Evolutionary conservation across 2,797 vertebrate species (phyloP).

Genomic region (Myotis findleyi): DNA sequence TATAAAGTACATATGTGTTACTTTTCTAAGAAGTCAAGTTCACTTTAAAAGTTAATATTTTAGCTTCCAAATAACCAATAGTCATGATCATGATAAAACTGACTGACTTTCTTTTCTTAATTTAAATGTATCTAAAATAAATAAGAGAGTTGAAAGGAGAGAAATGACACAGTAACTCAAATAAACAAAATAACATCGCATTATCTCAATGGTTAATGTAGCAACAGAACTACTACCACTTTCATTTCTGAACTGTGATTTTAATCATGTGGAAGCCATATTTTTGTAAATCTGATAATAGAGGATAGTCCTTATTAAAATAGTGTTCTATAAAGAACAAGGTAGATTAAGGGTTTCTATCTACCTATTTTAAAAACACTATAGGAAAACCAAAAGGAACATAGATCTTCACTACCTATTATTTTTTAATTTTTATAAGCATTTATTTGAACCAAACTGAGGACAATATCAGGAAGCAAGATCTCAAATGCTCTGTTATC

Average conservation of each 20-base stretch:
- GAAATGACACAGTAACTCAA: neutral
- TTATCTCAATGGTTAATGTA: neutral
- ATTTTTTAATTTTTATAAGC: neutral
- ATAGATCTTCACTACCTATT: neutral
- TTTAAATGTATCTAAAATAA: constrained; percentile 28
- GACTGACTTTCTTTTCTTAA: neutral
- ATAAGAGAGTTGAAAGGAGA: neutral
- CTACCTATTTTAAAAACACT: neutral
- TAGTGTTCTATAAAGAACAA: neutral
- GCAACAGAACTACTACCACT: neutral
- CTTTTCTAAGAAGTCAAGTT: neutral
- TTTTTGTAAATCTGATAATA: neutral
- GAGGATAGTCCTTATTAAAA: neutral
- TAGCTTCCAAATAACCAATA: neutral
- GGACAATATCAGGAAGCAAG: neutral
- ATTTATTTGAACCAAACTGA: neutral
- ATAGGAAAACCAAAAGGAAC: neutral
- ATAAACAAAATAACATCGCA: neutral
- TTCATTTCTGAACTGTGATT: constrained; percentile 47
- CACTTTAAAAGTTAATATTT: constrained; percentile 20
- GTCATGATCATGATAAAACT: neutral
- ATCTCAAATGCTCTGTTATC: neutral
- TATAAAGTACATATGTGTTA: neutral
- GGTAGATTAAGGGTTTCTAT: neutral
- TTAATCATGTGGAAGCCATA: neutral